Percentiles rank a stretch among this genome's conserved stretches.
Conservation (phyloP, 2,113 vertebrate genomes). For the Stomatorhinus ivindoensis region DNA sequence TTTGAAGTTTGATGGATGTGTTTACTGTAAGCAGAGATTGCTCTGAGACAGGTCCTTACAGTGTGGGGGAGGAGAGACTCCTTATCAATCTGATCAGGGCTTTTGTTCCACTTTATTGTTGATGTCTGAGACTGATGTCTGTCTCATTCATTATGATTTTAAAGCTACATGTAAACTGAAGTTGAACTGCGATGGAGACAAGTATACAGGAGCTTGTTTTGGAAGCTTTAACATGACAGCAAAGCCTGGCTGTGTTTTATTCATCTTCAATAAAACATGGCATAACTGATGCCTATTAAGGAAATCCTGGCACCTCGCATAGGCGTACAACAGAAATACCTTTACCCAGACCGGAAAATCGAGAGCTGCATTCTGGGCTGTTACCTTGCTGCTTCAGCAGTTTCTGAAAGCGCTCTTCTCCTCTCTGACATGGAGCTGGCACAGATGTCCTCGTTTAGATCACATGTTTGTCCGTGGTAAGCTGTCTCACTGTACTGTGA, state of each 20-base stretch:
- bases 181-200: not conserved
- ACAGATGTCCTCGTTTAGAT: not conserved
- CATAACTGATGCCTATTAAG: not conserved
- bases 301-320: not conserved
- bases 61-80: constrained; percentile 28
- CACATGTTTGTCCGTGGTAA: not conserved
- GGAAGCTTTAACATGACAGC: not conserved
- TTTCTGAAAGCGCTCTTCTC: not conserved
- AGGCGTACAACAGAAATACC: not conserved
- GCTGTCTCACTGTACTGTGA: not conserved
- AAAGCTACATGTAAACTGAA: not conserved
- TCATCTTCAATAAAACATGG: not conserved
- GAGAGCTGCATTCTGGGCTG: not conserved
- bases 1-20: constrained; percentile 56
- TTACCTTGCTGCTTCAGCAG: not conserved
- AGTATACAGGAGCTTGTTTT: not conserved
- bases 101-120: constrained; percentile 26
- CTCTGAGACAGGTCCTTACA: constrained; percentile 31
- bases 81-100: constrained; percentile 34
- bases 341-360: not conserved
- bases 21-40: constrained; percentile 46
- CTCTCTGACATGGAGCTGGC: not conserved
- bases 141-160: not conserved
- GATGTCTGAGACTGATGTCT: not conserved
- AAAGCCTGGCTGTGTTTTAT: not conserved